These are phyloP conservation scores for Pedetes capensis DNA, from an alignment of 2,113 vertebrate genomes.

Conservation along the genomic window DNA sequence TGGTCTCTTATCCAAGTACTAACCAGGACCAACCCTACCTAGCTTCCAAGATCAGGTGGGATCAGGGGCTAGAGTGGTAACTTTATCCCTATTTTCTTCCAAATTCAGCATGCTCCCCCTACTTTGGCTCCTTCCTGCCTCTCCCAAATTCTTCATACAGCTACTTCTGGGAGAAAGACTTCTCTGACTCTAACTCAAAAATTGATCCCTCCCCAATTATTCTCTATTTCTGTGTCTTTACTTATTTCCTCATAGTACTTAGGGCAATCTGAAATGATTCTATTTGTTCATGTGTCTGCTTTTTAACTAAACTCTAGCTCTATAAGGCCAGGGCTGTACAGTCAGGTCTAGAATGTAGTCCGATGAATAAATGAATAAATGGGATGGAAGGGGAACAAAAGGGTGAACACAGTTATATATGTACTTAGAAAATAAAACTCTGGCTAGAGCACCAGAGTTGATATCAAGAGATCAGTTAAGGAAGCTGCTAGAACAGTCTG, in stretches of 20 bases:
- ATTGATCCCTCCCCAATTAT: not conserved
- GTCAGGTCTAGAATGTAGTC: not conserved
- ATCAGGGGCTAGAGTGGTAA: no score
- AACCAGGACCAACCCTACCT: no score
- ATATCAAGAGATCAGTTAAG: not conserved
- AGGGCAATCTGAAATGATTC: not conserved
- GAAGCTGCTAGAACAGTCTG: not conserved
- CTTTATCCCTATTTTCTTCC: not conserved
- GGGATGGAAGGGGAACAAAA: not conserved
- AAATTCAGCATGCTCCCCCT: not conserved
- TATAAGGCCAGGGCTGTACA: not conserved
- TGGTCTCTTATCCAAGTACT: no score
- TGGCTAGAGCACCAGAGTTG: not conserved
- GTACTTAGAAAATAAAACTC: not conserved
- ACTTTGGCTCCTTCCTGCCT: not conserved
- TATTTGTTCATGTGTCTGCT: not conserved
- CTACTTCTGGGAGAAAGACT: not conserved
- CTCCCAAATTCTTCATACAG: not conserved
- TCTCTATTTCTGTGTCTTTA: not conserved
- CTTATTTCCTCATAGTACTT: not conserved
- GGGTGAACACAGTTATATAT: not conserved
- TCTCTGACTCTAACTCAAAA: not conserved
- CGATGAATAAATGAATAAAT: conserved; percentile 25
- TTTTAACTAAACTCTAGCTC: not conserved
- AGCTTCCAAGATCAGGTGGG: no score